phyloP scores from a whole-genome alignment of 2,797 vertebrate genomes.

The Lepidocolaptes lacrymiger region DNA sequence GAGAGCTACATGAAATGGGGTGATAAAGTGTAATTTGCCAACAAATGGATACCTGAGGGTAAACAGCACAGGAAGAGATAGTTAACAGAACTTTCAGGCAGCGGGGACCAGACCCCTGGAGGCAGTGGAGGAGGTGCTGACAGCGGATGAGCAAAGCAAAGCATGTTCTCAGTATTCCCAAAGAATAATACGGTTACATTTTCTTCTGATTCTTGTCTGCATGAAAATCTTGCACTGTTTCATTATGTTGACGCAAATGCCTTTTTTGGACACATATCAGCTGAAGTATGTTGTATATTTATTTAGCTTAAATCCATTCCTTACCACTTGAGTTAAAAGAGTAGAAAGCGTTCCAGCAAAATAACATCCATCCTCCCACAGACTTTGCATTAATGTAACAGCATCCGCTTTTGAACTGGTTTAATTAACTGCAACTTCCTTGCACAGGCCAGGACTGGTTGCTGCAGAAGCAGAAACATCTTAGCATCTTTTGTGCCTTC shows the following conservation, averaged over 20 bases:
- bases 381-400: conserved; percentile 5
- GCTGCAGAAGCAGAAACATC: background rate
- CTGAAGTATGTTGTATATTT: background rate
- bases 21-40: conserved; percentile 19
- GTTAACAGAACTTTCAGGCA: conserved; percentile 15
- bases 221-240: background rate
- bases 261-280: conserved; percentile 18
- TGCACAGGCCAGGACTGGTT: conserved; percentile 36
- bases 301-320: conserved; percentile 9
- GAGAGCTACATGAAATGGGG: background rate
- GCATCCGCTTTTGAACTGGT: background rate
- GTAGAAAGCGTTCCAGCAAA: conserved; percentile 2
- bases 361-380: conserved; percentile 30
- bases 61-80: background rate
- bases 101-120: background rate
- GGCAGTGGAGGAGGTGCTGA: conserved; percentile 35
- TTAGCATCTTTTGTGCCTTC: background rate
- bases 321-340: conserved; percentile 4
- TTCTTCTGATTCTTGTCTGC: conserved; percentile 21
- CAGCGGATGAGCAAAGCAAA: conserved; percentile 35
- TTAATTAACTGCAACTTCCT: conserved; percentile 56
- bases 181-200: background rate
- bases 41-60: background rate
- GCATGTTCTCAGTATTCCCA: background rate
- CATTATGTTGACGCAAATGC: conserved; percentile 32